A percentile compares a stretch with the other conserved stretches of the same genome.
These are phyloP conservation scores for Tiliacea citrago DNA, from an alignment of 2,888 invertebrate species.

Conservation along the genomic window DNA sequence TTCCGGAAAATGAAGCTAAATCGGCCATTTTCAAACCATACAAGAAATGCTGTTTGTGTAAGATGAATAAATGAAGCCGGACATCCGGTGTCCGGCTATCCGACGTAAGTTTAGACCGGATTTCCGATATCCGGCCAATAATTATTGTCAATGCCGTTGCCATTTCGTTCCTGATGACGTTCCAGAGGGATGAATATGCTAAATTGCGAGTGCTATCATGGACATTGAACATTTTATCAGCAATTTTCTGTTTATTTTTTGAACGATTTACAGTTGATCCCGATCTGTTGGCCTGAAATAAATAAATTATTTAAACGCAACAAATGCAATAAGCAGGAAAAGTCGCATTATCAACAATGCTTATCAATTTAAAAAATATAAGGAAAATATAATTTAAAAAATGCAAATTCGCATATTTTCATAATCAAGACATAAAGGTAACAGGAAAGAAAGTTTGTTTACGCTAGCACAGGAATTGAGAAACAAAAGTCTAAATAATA, in stretches of 20 bases:
- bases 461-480: not conserved
- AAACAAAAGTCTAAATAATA: not conserved
- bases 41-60: conserved; percentile 66
- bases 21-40: conserved; percentile 47
- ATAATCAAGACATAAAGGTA: not conserved
- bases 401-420: not conserved
- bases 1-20: conserved; percentile 43
- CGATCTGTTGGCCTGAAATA: not conserved
- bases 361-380: not conserved
- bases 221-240: conserved; percentile 1
- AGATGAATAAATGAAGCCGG: conserved; percentile 69
- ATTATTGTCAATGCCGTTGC: conserved; percentile 64
- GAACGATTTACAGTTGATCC: not conserved
- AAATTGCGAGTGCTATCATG: conserved; percentile 7
- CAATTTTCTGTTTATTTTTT: conserved; percentile 5
- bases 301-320: not conserved
- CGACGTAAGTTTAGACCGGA: conserved; percentile 68
- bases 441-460: conserved; percentile 19
- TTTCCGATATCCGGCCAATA: conserved; percentile 65
- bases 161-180: conserved; percentile 57
- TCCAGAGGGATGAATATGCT: conserved; percentile 45
- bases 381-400: not conserved
- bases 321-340: not conserved
- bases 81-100: conserved; percentile 57
- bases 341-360: not conserved